phyloP scores from a whole-genome alignment of 2,888 invertebrate genomes.

The Dynastes maya region DNA sequence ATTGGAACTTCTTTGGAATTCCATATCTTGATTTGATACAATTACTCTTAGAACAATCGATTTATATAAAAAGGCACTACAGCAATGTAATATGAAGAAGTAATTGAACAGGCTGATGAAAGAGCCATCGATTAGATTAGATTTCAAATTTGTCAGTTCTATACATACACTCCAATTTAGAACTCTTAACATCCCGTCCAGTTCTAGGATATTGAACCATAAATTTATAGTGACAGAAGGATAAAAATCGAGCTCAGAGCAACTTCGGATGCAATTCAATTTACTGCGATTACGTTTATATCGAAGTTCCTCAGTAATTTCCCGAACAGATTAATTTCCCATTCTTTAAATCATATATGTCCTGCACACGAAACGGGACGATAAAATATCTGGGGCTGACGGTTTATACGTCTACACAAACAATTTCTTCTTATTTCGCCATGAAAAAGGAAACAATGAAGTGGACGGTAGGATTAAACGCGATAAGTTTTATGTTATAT shows the following conservation, averaged over 20 bases:
- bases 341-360: conserved; percentile 42
- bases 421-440: background rate
- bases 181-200: background rate
- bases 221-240: conserved; percentile 8
- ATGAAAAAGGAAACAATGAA: background rate
- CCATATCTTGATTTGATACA: no score
- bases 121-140: background rate
- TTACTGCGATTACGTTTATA: conserved; percentile 14
- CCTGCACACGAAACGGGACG: conserved; percentile 9
- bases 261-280: conserved; percentile 25
- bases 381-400: conserved; percentile 36
- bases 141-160: background rate
- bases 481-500: background rate
- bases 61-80: no score
- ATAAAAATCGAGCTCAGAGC: conserved; percentile 14
- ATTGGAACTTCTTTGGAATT: no score
- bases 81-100: no score
- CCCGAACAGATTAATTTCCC: conserved; percentile 32
- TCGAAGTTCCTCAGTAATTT: conserved; percentile 30
- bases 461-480: background rate
- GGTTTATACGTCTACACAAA: background rate
- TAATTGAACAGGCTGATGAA: no score
- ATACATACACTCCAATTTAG: background rate
- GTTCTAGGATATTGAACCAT: background rate
- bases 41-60: no score